Conservation (phyloP, 30 jellyfish, hydroid and myxozoan genomes). For the Turritopsis rubra region DNA sequence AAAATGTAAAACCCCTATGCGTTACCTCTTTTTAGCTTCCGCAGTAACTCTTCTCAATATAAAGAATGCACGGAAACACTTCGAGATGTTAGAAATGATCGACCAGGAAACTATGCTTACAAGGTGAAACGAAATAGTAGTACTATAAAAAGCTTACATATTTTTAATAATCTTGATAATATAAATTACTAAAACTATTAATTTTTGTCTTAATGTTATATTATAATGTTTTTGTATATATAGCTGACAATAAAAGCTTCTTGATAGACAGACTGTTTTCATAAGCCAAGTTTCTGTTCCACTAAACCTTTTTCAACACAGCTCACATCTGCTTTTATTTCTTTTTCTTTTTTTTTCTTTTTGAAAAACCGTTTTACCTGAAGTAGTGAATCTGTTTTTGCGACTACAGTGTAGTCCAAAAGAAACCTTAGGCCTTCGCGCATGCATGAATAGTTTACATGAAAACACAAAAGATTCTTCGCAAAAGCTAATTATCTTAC, state of each 20-base stretch:
- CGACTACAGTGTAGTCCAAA: too few species aligned
- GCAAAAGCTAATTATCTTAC: too few species aligned
- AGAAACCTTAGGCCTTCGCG: too few species aligned
- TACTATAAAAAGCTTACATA: not conserved
- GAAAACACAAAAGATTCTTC: too few species aligned
- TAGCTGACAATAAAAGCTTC: not conserved
- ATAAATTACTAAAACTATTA: not conserved
- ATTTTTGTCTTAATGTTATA: not conserved
- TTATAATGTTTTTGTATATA: not conserved
- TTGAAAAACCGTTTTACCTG: too few species aligned
- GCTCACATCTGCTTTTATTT: too few species aligned
- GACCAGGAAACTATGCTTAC: slow-evolving; percentile 2
- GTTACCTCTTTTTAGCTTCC: slow-evolving; percentile 53
- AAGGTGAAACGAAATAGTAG: not conserved
- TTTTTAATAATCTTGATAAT: not conserved
- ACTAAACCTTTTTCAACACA: too few species aligned
- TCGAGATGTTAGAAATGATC: slow-evolving; percentile 67
- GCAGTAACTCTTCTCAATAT: slow-evolving; percentile 92
- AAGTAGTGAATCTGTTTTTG: too few species aligned
- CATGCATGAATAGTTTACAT: too few species aligned
- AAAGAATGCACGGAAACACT: slow-evolving; percentile 86
- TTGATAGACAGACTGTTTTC: too few species aligned
- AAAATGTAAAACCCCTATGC: not conserved
- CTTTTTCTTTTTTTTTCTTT: too few species aligned
- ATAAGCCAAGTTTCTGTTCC: too few species aligned